A percentile compares a stretch with the other conserved stretches of the same genome.
phyloP scores from a whole-genome alignment of 2,888 invertebrate genomes.

The Andrena hattorfiana region DNA sequence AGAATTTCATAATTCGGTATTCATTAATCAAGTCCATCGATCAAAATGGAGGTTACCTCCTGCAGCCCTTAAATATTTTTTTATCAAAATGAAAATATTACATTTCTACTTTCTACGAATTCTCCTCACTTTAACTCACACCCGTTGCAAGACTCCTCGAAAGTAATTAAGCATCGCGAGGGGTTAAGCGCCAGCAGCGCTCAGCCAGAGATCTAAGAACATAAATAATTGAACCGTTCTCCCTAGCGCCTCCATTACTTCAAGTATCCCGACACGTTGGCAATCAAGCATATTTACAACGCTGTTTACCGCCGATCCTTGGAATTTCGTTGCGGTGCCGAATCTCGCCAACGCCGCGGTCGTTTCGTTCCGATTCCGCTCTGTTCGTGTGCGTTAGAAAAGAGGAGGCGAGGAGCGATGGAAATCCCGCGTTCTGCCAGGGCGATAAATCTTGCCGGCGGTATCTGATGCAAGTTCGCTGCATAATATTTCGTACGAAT shows the following conservation, averaged over 20 bases:
- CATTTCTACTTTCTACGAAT: too few species aligned
- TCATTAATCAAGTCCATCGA: too few species aligned
- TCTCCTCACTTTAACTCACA: too few species aligned
- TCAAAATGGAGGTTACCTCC: too few species aligned
- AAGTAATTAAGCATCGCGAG: too few species aligned
- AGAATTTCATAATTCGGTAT: too few species aligned
- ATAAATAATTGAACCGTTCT: background rate
- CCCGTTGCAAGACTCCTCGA: too few species aligned
- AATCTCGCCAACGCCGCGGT: conserved; percentile 26
- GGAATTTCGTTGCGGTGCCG: conserved; percentile 14
- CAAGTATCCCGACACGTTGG: conserved; percentile 5
- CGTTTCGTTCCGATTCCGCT: background rate
- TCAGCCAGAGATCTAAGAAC: too few species aligned
- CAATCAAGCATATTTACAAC: conserved; percentile 53
- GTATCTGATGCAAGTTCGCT: conserved; percentile 30
- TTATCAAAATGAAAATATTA: too few species aligned
- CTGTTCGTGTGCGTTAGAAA: background rate
- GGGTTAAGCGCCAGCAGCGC: background rate
- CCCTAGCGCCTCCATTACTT: background rate
- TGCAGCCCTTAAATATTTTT: too few species aligned
- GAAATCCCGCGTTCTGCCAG: conserved; percentile 12
- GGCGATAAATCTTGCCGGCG: conserved; percentile 31
- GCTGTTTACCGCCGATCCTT: conserved; percentile 36
- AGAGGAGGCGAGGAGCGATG: background rate
- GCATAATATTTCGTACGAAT: conserved; percentile 42